Percentiles rank a stretch among this genome's conserved stretches.
These are phyloP conservation scores for Odontamblyopus lacepedii DNA, from an alignment of 2,797 vertebrate genomes.

Conservation along the genomic window DNA sequence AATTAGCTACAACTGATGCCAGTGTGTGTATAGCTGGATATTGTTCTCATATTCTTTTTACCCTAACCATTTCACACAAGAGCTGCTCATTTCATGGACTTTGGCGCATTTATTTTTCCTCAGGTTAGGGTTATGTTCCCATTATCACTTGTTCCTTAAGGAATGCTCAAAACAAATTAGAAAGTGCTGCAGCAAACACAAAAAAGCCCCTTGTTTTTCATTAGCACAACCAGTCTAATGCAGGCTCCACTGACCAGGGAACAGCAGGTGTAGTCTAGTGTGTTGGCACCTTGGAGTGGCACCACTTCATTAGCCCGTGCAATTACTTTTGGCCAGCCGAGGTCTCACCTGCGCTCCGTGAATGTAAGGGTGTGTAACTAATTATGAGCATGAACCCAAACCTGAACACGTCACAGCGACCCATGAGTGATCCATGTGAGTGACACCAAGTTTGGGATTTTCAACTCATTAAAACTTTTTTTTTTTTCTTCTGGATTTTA, in stretches of 20 bases:
- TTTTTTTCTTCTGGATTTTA: background rate
- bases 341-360: constrained; percentile 56
- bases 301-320: constrained; percentile 70
- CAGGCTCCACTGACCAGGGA: constrained; percentile 63
- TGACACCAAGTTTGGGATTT: constrained; percentile 8
- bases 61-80: constrained; percentile 6
- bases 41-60: background rate
- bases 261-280: constrained; percentile 46
- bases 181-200: constrained; percentile 31
- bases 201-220: constrained; percentile 46
- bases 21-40: background rate
- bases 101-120: constrained; percentile 21
- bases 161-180: constrained; percentile 45
- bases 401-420: constrained; percentile 38
- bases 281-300: constrained; percentile 52
- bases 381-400: constrained; percentile 49
- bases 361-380: constrained; percentile 45
- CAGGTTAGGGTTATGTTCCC: constrained; percentile 27
- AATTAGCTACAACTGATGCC: background rate
- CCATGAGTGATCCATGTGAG: constrained; percentile 18
- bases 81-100: constrained; percentile 18
- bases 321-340: constrained; percentile 70
- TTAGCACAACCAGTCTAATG: constrained; percentile 43
- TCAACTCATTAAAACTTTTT: background rate
- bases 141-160: constrained; percentile 47